A percentile compares a stretch with the other conserved stretches of the same genome.
Conservation (phyloP, 2,888 invertebrate genomes). For the Tachina grossa region DNA sequence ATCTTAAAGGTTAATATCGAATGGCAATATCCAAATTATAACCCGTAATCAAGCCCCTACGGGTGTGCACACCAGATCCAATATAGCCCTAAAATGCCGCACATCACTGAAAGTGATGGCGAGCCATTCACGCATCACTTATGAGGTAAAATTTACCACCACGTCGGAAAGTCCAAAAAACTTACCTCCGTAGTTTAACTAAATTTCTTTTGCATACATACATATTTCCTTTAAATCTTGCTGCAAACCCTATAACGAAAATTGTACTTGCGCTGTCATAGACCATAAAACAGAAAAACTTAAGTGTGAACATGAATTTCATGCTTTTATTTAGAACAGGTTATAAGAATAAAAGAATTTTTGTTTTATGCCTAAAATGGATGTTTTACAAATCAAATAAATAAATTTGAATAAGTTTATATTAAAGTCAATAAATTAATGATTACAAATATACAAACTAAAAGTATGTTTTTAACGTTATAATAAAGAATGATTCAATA, state of each 20-base stretch:
- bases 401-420: constrained; percentile 33
- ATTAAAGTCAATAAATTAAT: constrained; percentile 62
- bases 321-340: constrained; percentile 64
- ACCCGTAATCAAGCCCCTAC: too few species aligned
- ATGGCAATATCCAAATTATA: too few species aligned
- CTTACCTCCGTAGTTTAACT: too few species aligned
- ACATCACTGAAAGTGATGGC: too few species aligned
- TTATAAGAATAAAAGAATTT: constrained; percentile 54
- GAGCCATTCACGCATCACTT: too few species aligned
- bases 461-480: constrained; percentile 23
- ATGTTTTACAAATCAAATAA: constrained; percentile 19
- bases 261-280: constrained; percentile 44
- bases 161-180: too few species aligned
- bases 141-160: too few species aligned
- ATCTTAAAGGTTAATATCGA: too few species aligned
- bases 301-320: constrained; percentile 57
- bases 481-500: not conserved
- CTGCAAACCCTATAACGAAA: constrained; percentile 29
- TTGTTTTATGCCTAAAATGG: not conserved
- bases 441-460: constrained; percentile 10
- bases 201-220: too few species aligned
- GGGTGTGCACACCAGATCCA: too few species aligned
- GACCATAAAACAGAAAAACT: constrained; percentile 35
- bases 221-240: not conserved
- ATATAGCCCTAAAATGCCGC: too few species aligned